Evolutionary conservation across 2,888 invertebrate genomes (phyloP).

Genomic region (Keiferia lycopersicella): DNA sequence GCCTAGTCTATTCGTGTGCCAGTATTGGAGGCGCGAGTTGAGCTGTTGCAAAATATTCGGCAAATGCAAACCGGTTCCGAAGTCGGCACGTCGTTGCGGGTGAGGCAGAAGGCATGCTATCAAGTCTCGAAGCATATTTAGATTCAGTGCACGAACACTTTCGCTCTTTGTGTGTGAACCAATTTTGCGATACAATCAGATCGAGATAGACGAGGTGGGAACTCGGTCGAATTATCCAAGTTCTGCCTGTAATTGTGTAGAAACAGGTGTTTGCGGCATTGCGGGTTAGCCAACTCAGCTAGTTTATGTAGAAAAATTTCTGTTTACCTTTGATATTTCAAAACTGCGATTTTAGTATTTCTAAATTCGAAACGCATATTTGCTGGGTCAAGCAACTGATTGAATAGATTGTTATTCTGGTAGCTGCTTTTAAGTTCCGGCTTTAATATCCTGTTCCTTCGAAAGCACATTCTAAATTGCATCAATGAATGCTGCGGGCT

Average conservation of each 20-base stretch:
- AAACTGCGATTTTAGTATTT: conserved; percentile 1
- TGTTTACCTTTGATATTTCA: conserved; percentile 11
- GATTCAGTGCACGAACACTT: conserved; percentile 44
- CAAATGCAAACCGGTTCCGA: conserved; percentile 64
- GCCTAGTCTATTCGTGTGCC: conserved; percentile 16
- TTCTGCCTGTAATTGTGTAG: conserved; percentile 45
- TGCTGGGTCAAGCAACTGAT: neutral
- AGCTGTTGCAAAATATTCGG: conserved; percentile 66
- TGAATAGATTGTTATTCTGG: conserved; percentile 1
- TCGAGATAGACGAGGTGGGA: conserved; percentile 46
- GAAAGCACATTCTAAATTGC: neutral
- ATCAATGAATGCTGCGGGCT: neutral
- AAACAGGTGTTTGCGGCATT: conserved; percentile 47
- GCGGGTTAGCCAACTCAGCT: conserved; percentile 45
- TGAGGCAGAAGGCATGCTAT: conserved; percentile 18
- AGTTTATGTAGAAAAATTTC: conserved; percentile 28
- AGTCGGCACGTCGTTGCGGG: conserved; percentile 34
- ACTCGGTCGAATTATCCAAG: conserved; percentile 52
- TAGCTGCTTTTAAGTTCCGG: conserved; percentile 4
- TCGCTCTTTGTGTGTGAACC: conserved; percentile 55
- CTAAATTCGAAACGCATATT: neutral
- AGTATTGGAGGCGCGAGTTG: conserved; percentile 33
- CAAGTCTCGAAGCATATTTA: conserved; percentile 28
- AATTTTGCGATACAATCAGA: conserved; percentile 34
- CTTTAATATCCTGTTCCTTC: conserved; percentile 21